These are phyloP conservation scores for Drosophila paranaensis DNA, from an alignment of 2,888 invertebrate species.

Conservation along the genomic window DNA sequence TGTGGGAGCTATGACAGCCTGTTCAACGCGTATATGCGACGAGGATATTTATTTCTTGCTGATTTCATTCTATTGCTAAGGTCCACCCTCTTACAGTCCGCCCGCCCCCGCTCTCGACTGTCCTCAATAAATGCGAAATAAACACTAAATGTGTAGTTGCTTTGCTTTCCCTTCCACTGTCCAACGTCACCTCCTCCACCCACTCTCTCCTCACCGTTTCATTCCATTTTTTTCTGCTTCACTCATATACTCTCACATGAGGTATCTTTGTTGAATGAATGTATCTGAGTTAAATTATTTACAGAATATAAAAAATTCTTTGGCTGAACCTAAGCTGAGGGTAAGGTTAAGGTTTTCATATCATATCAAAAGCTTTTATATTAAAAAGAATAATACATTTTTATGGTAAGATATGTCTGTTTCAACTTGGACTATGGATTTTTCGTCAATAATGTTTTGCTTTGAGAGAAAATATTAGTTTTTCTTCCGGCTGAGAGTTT, in stretches of 20 bases:
- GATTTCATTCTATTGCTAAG: constrained; percentile 69
- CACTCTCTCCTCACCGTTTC: background rate
- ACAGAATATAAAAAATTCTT: too few species aligned
- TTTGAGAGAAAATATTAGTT: too few species aligned
- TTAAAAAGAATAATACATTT: too few species aligned
- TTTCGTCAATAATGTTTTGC: background rate
- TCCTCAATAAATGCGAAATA: constrained; percentile 78
- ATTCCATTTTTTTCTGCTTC: background rate
- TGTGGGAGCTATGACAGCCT: constrained; percentile 56
- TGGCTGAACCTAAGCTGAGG: background rate
- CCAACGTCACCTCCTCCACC: background rate
- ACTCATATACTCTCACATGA: constrained; percentile 1
- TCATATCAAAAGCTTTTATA: too few species aligned
- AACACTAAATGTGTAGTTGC: constrained; percentile 77
- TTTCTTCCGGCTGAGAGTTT: too few species aligned
- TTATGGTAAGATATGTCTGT: background rate
- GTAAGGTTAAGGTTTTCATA: too few species aligned
- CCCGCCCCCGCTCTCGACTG: constrained; percentile 11
- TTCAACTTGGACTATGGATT: background rate
- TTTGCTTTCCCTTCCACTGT: constrained; percentile 22
- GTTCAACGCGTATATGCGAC: constrained; percentile 50
- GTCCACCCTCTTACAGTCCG: constrained; percentile 8
- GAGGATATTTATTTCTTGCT: constrained; percentile 78
- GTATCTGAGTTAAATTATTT: background rate
- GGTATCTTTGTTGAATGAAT: background rate